Evolutionary conservation across 2,113 vertebrate genomes (phyloP), one percentile per base, ranked within the genome.

Genomic region (Amia ocellicauda): DNA sequence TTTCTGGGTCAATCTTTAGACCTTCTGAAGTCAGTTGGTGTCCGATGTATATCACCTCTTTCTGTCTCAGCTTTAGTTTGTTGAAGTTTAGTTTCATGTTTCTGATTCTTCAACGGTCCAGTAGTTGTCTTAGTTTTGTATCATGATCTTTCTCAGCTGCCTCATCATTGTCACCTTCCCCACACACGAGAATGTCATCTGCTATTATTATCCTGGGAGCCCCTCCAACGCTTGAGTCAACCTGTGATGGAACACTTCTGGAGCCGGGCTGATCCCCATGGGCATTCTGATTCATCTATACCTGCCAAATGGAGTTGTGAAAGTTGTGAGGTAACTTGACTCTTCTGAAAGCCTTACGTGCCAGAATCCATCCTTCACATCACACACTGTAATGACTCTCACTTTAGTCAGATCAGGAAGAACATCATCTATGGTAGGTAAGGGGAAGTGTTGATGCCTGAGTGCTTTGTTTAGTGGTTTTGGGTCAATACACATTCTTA

Each of bases 81-180:
- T 63, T 16, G 4, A 24, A 27, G 16, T 52, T 52, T 27, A 62
- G 28, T 53, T 62, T 52, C 7, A 60, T 60, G 58, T 60, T 60
- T 17, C 36, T 26, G 10, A 27, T 3, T 27, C 42, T 47, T 7
- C 42, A 60, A 3, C 8, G 36, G 13, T 27, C 20, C 36, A 47
- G 23, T 11, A 47, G 41, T 24, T 22, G 20, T 43, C 20, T 71
- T 40, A 1, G 4, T 22, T 2, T n/a, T 14, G 7, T 66, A 41
- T 62, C 60, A 62, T 62, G 43, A 22, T 62, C 43, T 62, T 19
- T 20, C 60, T n/a, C 47, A 62, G 27, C 60, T 62, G 60, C 60
- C 13, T 28, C n/a, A 62, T 62, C 60, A 62, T 51, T 62, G 11
- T 62, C 60, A 13, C 43, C 43, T 45, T 62, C 47, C 43, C 60